Evolutionary conservation across 2,797 vertebrate genomes (phyloP).

Genomic region (Megalops cyprinoides): DNA sequence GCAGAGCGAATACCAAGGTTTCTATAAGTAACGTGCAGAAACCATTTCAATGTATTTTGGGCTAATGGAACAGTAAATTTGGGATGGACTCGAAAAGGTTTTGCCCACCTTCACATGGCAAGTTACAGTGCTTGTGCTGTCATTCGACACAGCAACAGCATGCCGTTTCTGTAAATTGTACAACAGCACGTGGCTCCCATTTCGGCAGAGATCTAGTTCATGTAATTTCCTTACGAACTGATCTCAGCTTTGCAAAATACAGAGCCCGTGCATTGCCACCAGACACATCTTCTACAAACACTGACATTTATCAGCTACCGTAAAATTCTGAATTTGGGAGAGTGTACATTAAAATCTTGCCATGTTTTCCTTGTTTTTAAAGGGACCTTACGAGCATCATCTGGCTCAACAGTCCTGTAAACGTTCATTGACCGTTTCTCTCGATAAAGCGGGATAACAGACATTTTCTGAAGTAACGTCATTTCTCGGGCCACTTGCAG

Average conservation of each 20-base stretch:
- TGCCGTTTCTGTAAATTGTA: not conserved
- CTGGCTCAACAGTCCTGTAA: not conserved
- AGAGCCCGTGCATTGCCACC: not conserved
- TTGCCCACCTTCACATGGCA: not conserved
- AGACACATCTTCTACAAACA: not conserved
- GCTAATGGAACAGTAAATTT: not conserved
- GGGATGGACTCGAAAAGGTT: not conserved
- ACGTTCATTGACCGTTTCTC: not conserved
- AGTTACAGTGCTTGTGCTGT: not conserved
- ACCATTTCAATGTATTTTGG: no score
- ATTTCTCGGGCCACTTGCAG: no score
- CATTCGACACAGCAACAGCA: no score
- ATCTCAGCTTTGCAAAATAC: not conserved
- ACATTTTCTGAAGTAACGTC: not conserved
- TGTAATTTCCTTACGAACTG: not conserved
- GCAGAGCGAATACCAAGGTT: slow-evolving; percentile 21
- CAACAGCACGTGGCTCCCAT: not conserved
- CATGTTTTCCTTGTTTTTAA: not conserved
- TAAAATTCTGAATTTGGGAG: slow-evolving; percentile 29
- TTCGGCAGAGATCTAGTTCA: not conserved
- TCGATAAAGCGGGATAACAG: not conserved
- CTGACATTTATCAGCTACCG: no score
- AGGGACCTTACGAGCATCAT: not conserved
- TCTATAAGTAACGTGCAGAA: no score
- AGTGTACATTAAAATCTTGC: not conserved